These are phyloP conservation scores for Peromyscus maniculatus DNA, from an alignment of 2,113 vertebrate species.

Conservation along the genomic window DNA sequence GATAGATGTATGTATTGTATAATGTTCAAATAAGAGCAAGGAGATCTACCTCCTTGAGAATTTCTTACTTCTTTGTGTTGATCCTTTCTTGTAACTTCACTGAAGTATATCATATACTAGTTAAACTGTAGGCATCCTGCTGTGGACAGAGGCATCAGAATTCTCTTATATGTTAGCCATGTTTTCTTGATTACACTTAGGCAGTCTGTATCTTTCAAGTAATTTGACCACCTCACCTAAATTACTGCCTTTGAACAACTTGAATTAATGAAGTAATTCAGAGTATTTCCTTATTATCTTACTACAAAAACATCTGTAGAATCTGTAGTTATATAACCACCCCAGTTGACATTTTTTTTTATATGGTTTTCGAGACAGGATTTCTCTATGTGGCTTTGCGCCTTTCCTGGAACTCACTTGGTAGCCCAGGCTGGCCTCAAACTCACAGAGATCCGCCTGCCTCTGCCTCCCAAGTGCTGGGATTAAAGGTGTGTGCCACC, in stretches of 20 bases:
- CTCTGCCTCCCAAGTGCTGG: too few species aligned
- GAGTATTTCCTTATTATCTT: background rate
- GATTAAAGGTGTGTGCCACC: too few species aligned
- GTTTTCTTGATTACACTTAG: background rate
- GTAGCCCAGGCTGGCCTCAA: too few species aligned
- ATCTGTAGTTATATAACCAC: background rate
- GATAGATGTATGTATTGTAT: background rate
- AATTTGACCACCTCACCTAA: background rate
- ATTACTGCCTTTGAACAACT: background rate
- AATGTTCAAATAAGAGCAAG: background rate
- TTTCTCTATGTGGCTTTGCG: too few species aligned
- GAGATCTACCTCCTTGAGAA: background rate
- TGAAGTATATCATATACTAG: background rate
- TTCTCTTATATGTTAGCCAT: background rate
- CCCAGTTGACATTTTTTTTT: background rate
- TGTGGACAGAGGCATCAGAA: background rate
- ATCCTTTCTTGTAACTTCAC: background rate
- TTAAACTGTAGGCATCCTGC: background rate
- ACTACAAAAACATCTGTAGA: background rate
- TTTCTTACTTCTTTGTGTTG: background rate
- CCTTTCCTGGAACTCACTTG: too few species aligned
- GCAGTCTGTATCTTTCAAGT: background rate
- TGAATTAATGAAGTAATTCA: background rate
- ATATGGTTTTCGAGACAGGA: too few species aligned
- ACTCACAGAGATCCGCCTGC: too few species aligned